Evolutionary conservation across 2,113 vertebrate genomes (phyloP), one percentile per base, ranked within the genome.

Genomic region (Suricata suricatta): DNA sequence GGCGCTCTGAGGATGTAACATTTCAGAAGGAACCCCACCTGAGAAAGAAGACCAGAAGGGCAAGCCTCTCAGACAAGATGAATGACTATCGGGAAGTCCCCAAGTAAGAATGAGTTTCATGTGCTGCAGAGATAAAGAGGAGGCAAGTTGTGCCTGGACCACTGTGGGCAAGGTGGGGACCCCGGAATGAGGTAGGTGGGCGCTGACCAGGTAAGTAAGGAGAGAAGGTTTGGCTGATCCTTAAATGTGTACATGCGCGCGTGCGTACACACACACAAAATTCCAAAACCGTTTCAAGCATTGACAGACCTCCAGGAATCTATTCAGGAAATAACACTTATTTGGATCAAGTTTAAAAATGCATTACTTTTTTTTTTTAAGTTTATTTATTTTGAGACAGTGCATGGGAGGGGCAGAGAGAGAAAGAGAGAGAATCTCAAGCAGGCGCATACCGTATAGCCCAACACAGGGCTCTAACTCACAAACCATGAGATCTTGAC

Each of bases 261-360:
- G 7, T 38, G 14, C 5, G 13, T 2, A 3, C 38, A 12, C 6
- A n/a, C 47, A 77, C 31, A 74, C 4, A 2, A 5, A 19, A 7
- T 60, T 93, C 90, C 87, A 87, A 87, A 96, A 96, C 92, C 41
- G 57, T 93, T 88, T 90, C 69, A 85, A 85, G 86, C 27, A 54
- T 79, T 97, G 96, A 88, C 88, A 88, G 95, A 95, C 94, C 93
- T 68, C 35, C 60, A 95, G 96, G 60, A 94, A 97, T 92, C 88
- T 89, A 5, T 92, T 88, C 82, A 96, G 92, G 72, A 95, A 97
- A 96, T 88, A 90, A 54, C 88, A 96, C 77, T 97, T 86, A 91
- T 97, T 96, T 97, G 88, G 85, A 95, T 88, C 57, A 50, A 94
- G 50, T 93, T 97, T 92, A 88, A 97, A 96, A 95, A 77, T 68